These are phyloP conservation scores for Atrichornis clamosus DNA, from an alignment of 2,113 vertebrate genomes.

Conservation along the genomic window DNA sequence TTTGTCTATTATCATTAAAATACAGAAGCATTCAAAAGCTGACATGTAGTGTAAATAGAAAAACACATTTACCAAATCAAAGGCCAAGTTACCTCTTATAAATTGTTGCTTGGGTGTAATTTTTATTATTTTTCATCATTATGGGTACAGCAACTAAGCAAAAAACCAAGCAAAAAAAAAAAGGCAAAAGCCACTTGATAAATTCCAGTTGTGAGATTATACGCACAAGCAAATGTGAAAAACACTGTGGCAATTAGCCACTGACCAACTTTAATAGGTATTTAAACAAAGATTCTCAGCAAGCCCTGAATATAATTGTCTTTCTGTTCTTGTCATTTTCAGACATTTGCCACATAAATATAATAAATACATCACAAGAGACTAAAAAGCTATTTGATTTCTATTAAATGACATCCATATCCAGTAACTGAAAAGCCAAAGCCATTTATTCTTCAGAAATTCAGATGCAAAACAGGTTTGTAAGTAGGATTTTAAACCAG, in stretches of 20 bases:
- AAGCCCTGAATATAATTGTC: neutral
- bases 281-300: neutral
- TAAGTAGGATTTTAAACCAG: neutral
- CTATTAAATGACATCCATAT: neutral
- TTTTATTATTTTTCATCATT: neutral
- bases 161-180: neutral
- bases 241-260: neutral
- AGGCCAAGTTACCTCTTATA: neutral
- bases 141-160: neutral
- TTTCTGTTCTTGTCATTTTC: neutral
- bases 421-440: neutral
- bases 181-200: neutral
- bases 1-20: neutral
- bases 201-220: neutral
- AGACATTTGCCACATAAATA: neutral
- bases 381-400: neutral
- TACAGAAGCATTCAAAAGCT: neutral
- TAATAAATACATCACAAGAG: neutral
- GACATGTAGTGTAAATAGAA: neutral
- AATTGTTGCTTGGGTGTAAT: neutral
- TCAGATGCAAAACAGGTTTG: neutral
- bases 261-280: neutral
- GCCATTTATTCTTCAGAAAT: neutral
- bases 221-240: neutral
- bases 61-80: neutral